These are phyloP conservation scores for Ptychodera flava DNA, from an alignment of 35 echinoderm and acorn worm genomes.

Conservation along the genomic window DNA sequence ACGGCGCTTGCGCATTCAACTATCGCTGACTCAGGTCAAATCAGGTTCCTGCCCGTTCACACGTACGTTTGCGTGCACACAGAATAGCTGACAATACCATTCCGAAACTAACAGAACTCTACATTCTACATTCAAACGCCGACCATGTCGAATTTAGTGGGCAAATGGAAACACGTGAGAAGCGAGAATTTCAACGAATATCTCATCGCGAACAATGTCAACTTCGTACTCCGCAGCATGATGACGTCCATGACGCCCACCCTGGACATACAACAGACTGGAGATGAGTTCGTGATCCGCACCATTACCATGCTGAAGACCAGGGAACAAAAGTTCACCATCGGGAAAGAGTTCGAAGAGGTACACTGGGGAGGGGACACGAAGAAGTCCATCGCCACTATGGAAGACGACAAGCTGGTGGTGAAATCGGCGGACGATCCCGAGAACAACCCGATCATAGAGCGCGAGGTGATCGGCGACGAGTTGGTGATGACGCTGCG, in stretches of 20 bases:
- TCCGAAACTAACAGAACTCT: too few species aligned
- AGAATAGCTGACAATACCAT: too few species aligned
- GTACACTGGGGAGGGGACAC: conserved; percentile 15
- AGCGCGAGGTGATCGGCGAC: conserved; percentile 22
- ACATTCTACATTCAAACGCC: too few species aligned
- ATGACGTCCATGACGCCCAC: neutral
- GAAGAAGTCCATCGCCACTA: conserved; percentile 16
- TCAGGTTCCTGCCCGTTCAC: too few species aligned
- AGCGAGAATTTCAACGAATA: conserved; percentile 35
- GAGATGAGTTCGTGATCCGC: conserved; percentile 28
- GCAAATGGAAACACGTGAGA: conserved; percentile 42
- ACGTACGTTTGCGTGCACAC: too few species aligned
- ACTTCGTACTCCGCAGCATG: conserved; percentile 19
- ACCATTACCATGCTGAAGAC: conserved; percentile 21
- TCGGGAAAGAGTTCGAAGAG: conserved; percentile 31
- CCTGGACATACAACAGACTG: conserved; percentile 18
- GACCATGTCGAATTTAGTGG: neutral
- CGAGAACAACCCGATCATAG: conserved; percentile 3
- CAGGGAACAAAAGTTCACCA: conserved; percentile 27
- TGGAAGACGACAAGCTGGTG: conserved; percentile 20
- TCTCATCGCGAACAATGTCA: conserved; percentile 24
- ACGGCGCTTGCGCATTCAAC: too few species aligned
- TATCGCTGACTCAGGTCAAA: too few species aligned
- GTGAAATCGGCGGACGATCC: conserved; percentile 20
- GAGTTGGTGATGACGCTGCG: conserved; percentile 20